Percentiles rank a stretch among this genome's conserved stretches.
Conservation (phyloP, 2,888 invertebrate species). For the Tenthredo distinguenda region DNA sequence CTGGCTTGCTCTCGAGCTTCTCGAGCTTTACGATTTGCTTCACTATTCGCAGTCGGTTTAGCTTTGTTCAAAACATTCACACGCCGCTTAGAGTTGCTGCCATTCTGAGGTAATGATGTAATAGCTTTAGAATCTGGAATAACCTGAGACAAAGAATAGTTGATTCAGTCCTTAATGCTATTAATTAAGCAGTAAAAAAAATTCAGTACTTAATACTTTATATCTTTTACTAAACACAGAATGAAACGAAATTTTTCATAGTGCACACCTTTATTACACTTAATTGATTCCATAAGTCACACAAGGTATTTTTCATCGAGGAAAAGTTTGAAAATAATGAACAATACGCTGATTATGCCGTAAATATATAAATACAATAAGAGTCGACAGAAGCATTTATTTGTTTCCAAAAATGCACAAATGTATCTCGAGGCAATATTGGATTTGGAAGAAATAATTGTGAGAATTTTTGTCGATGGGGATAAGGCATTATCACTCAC, state of each 20-base stretch:
- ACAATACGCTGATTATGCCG: neutral
- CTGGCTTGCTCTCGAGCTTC: conserved; percentile 85
- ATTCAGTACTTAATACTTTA: neutral
- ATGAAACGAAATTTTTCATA: neutral
- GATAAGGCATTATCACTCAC: neutral
- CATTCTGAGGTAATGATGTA: conserved; percentile 66
- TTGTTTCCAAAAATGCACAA: neutral
- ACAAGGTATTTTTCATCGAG: neutral
- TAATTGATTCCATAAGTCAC: neutral
- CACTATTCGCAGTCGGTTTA: conserved; percentile 73
- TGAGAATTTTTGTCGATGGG: neutral
- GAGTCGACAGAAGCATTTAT: neutral
- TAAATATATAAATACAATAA: conserved; percentile 1
- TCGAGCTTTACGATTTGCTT: conserved; percentile 79
- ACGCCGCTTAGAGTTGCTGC: conserved; percentile 69
- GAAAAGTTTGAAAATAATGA: neutral
- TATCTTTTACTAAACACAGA: neutral
- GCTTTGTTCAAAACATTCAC: conserved; percentile 66
- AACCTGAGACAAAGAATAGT: conserved; percentile 60
- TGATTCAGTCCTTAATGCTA: conserved; percentile 13
- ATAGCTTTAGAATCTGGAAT: conserved; percentile 65
- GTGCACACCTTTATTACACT: neutral
- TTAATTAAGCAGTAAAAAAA: neutral
- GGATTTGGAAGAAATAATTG: neutral
- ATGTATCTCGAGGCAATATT: neutral